Conservation (phyloP, 2,797 vertebrate genomes). For the Muscicapa striata region DNA sequence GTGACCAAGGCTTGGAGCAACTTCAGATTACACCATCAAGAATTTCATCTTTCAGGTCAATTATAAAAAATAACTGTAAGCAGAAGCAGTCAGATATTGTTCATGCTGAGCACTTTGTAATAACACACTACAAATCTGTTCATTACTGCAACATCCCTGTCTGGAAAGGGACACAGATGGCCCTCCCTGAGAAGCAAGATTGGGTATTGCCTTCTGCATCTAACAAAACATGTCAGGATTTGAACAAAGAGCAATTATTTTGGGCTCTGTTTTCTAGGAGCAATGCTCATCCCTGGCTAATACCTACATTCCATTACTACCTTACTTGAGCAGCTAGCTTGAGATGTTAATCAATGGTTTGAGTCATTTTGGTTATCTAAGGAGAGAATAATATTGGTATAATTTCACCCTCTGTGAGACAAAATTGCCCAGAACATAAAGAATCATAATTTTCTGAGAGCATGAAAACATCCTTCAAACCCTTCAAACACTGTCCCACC, state of each 20-base stretch:
- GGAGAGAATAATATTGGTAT: neutral
- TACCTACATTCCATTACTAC: neutral
- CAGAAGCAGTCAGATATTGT: neutral
- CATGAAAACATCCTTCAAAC: neutral
- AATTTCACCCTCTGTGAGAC: neutral
- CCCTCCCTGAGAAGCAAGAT: neutral
- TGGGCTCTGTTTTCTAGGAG: neutral
- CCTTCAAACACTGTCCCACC: neutral
- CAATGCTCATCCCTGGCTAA: neutral
- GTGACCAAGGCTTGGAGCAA: neutral
- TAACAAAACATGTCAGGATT: neutral
- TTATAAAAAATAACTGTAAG: neutral
- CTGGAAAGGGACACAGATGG: neutral
- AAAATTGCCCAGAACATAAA: neutral
- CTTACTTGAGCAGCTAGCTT: neutral
- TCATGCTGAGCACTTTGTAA: neutral
- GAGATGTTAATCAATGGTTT: neutral
- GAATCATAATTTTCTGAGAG: neutral
- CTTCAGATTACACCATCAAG: neutral
- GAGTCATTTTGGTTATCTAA: neutral
- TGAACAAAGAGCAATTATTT: neutral
- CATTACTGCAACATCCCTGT: neutral
- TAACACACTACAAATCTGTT: neutral
- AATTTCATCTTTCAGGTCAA: neutral
- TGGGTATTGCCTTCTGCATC: neutral